Base-by-base conservation (phyloP, 2,113 vertebrate species). In the Hippocampus comes region DNA sequence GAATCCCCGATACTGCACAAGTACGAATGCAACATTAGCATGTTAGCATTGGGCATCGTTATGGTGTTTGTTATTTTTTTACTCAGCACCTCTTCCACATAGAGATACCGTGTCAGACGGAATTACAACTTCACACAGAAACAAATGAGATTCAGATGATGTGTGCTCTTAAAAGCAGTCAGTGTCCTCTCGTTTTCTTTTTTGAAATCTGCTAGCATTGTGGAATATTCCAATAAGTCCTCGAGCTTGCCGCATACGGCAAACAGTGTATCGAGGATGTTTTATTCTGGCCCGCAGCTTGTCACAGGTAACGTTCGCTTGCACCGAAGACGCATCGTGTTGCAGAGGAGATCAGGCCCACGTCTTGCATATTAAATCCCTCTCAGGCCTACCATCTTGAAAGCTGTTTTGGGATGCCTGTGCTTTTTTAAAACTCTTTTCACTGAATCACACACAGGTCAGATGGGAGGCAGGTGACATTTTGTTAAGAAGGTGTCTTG, bases 371-470 rank as follows among this genome's bases (percentile, higher is more conserved):
- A 59, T 5, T 0, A 78, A 74, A 77, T 61, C 49, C 69, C 61
- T 66, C 53, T 65, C 59, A 5, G 42, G 41, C 49, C 67, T 63
- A 34, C 49, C 70, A 73, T 78, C 43, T 17, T 56, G 41, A 10
- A 60, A 61, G 21, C 20, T 67, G n/a, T 43, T n/a, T 68, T 70
- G 73, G 69, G 79, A 59, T 79, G 74, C 71, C 78, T 18, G 76
- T 60, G 34, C 76, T 49, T 64, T 60, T 80, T 66, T 74, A 27
- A 27, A 57, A 43, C 67, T 43, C 25, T 59, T 49, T 65, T 67
- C 67, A 75, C 43, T 27, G 23, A 17, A n/a, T 21, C 49, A 48
- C 70, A 76, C 46, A 56, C 4, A 2, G 67, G 53, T 75, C 80
- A 78, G n/a, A 74, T 67, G 76, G 20, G 4, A n/a, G 51, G 51